phyloP scores from a whole-genome alignment of 2,113 vertebrate species.

The Labrus mixtus region DNA sequence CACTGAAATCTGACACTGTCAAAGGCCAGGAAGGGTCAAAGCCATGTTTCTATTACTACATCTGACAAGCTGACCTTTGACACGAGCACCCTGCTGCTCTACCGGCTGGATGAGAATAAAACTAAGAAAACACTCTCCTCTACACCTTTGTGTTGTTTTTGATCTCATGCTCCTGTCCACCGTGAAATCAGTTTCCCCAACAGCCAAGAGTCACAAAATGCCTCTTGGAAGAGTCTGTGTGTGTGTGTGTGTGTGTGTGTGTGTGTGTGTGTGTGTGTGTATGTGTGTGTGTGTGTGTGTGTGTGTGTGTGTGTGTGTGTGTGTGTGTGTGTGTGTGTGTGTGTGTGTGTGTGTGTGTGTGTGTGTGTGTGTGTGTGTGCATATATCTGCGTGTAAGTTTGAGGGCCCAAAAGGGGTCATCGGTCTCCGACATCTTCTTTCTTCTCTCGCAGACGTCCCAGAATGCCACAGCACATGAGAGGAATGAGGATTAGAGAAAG shows the following conservation, averaged over 20 bases:
- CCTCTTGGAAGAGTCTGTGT: constrained; percentile 27
- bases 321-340: constrained; percentile 15
- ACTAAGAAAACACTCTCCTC: constrained; percentile 76
- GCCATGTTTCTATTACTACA: constrained; percentile 39
- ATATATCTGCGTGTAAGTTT: background rate
- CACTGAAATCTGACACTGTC: constrained; percentile 54
- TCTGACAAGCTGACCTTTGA: constrained; percentile 68
- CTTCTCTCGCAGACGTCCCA: constrained; percentile 53
- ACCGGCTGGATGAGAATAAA: constrained; percentile 49
- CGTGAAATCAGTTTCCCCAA: constrained; percentile 71
- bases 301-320: constrained; percentile 17
- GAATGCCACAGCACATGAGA: constrained; percentile 78
- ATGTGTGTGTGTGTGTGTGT: background rate
- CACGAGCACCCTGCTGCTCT: constrained; percentile 38
- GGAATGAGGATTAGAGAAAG: constrained; percentile 78
- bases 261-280: constrained; percentile 5
- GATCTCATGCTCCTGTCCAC: constrained; percentile 55
- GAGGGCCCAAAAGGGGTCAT: constrained; percentile 63
- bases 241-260: background rate
- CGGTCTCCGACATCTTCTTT: constrained; percentile 54
- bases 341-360: constrained; percentile 8
- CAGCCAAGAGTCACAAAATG: constrained; percentile 29
- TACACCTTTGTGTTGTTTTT: constrained; percentile 73
- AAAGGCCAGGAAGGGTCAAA: constrained; percentile 54
- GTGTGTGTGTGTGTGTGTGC: constrained; percentile 5